Percentiles rank a stretch among this genome's conserved stretches.
Evolutionary conservation across 2,113 vertebrate species (phyloP).

Genomic region (Felis catus): DNA sequence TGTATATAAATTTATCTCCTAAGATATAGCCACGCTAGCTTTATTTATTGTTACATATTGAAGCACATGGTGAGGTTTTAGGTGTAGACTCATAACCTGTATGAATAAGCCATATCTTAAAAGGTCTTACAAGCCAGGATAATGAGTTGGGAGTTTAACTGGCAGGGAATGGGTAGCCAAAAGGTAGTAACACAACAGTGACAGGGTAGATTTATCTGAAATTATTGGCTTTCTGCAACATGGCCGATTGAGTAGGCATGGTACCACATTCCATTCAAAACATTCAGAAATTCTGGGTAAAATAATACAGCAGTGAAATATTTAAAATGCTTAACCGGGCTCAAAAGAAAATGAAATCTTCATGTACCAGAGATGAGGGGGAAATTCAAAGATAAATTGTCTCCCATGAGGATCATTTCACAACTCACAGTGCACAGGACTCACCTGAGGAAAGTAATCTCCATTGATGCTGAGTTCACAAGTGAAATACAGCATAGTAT

Average conservation of each 20-base stretch:
- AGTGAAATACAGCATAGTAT: not conserved
- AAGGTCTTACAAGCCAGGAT: not conserved
- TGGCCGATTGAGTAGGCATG: not conserved
- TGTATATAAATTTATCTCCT: not conserved
- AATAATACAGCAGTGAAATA: not conserved
- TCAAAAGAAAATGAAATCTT: not conserved
- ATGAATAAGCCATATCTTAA: not conserved
- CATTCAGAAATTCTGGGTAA: not conserved
- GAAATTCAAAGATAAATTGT: not conserved
- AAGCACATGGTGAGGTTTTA: not conserved
- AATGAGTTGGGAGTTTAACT: not conserved
- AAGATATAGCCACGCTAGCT: not conserved
- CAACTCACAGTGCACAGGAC: not conserved
- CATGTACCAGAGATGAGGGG: not conserved
- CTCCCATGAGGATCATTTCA: not conserved
- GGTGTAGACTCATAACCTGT: not conserved
- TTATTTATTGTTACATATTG: not conserved
- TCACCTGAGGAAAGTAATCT: not conserved
- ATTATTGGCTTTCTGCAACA: not conserved
- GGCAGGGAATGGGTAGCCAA: not conserved
- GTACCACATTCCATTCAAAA: not conserved
- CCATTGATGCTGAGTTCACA: not conserved
- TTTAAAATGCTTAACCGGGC: not conserved
- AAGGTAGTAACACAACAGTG: not conserved
- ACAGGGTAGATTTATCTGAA: not conserved